A percentile compares a stretch with the other conserved stretches of the same genome.
These are phyloP conservation scores for Sturnus vulgaris DNA, from an alignment of 2,113 vertebrate genomes.

Conservation along the genomic window DNA sequence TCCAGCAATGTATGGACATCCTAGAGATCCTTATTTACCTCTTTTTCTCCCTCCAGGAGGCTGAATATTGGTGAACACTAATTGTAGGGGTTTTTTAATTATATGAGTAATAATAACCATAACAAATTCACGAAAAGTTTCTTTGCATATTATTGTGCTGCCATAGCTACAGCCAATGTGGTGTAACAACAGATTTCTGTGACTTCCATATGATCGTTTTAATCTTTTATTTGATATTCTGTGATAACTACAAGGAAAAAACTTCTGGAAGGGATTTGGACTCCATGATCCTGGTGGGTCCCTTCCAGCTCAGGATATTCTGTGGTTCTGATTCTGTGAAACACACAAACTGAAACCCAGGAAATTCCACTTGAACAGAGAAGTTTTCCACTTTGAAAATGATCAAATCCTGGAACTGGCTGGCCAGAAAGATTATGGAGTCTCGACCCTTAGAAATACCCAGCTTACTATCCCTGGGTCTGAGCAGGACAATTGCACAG, in stretches of 20 bases:
- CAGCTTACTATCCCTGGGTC: neutral
- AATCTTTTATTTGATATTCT: neutral
- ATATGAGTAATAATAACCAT: neutral
- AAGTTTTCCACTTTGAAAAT: neutral
- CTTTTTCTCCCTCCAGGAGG: neutral
- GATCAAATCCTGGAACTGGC: neutral
- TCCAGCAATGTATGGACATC: neutral
- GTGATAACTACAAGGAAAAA: neutral
- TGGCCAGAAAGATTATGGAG: neutral
- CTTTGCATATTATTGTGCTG: neutral
- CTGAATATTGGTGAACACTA: neutral
- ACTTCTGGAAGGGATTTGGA: neutral
- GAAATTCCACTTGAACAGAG: neutral
- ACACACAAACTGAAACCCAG: neutral
- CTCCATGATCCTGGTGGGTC: rapidly evolving
- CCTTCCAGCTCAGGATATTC: neutral
- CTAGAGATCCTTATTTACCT: neutral
- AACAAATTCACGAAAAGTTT: neutral
- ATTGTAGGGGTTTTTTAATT: neutral
- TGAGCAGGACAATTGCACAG: neutral
- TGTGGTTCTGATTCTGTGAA: neutral
- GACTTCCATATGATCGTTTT: neutral
- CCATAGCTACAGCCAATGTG: neutral
- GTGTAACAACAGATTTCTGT: neutral
- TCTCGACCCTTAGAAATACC: neutral